Base-by-base conservation (phyloP, 2,113 vertebrate genomes). In the Speoplatyrhinus poulsoni region DNA sequence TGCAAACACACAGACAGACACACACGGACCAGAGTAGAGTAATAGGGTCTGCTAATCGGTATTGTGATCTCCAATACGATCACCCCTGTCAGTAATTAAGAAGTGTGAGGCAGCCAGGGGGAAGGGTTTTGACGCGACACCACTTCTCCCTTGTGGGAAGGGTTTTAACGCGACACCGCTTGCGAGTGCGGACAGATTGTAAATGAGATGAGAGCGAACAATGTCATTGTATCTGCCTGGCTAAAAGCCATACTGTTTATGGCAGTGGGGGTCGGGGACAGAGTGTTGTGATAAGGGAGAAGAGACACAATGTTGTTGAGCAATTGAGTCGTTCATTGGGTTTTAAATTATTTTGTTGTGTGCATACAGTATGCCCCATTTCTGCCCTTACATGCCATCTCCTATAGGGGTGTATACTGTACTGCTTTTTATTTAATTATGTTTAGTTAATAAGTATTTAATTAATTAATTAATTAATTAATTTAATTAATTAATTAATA, bases 1-100 rank as follows among this genome's bases (percentile, higher is more conserved):
- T 33, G 26, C 56, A 32, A 6, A 58, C 32, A 58, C n/a, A 56
- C 16, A n/a, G 15, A 11, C 54, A 56, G n/a, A 17, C n/a, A 56
- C 7, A 56, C 54, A 56, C 16, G 9, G n/a, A 9, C 16, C 53
- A 55, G 60, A 3, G 55, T 57, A 33, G 12, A 32, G 8, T 36
- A 61, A n/a, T n/a, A 11, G 60, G 32, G 32, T n/a, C 16, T 12
- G 8, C 54, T 17, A 48, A 62, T 62, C 60, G 9, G 60, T 62
- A 62, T 62, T 62, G 46, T 62, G n/a, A 48, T 62, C 60, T 62
- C 41, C 10, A 48, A 33, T 16, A 48, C 60, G 26, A 62, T 62
- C 60, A 48, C 46, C 60, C 46, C 46, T 62, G 60, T 62, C 60
- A 48, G 46, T 62, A 62, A 62, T 62, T 62, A 62, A 62, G 60